Evolutionary conservation across 2,888 invertebrate genomes (phyloP).

Genomic region (Melieria omissa): DNA sequence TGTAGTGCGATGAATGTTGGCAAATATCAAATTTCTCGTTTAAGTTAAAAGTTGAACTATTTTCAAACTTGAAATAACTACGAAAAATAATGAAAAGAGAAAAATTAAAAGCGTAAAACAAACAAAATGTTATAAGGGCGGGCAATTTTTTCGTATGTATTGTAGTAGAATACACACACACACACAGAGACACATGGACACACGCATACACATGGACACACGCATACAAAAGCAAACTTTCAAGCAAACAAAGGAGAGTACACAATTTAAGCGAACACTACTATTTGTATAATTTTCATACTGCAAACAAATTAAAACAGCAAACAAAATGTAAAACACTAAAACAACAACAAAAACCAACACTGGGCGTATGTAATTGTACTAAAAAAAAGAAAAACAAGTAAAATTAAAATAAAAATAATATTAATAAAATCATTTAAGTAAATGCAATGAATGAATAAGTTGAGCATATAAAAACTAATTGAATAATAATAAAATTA

Average conservation of each 20-base stretch:
- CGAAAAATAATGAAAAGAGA: not conserved
- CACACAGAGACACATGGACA: not conserved
- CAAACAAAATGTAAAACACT: not conserved
- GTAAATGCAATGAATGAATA: not conserved
- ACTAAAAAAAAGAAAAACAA: not conserved
- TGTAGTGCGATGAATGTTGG: no score
- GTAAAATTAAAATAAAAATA: not conserved
- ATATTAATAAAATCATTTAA: not conserved
- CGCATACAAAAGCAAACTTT: conserved; percentile 8
- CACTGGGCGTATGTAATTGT: not conserved
- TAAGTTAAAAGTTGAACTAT: no score
- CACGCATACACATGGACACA: conserved; percentile 6
- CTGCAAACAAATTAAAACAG: not conserved
- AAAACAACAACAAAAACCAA: not conserved
- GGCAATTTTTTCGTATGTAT: conserved; percentile 53
- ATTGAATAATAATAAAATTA: conserved; percentile 3
- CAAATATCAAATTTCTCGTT: no score
- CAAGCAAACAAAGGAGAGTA: not conserved
- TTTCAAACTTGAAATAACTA: no score
- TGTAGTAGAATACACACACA: conserved; percentile 47
- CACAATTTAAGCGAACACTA: not conserved
- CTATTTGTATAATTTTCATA: conserved; percentile 22
- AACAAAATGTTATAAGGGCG: conserved; percentile 51
- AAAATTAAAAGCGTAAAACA: not conserved
- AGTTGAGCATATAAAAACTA: not conserved